Evolutionary conservation across 1,140 invertebrate genomes (phyloP).

Genomic region (Drosophila pseudoobscura): DNA sequence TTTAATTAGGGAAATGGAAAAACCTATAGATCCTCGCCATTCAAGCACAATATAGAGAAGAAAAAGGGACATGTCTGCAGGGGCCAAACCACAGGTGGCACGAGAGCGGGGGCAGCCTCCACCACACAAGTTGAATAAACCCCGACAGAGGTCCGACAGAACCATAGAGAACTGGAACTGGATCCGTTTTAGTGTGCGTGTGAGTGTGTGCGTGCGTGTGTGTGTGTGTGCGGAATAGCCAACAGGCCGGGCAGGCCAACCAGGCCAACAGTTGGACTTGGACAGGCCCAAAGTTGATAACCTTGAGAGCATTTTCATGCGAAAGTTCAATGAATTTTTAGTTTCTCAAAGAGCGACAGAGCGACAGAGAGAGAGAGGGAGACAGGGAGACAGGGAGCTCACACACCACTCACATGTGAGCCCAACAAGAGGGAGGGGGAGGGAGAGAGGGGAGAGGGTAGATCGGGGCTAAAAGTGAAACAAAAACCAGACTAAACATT

Average conservation of each 20-base stretch:
- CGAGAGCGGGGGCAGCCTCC: conserved; percentile 15
- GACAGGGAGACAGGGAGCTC: conserved; percentile 8
- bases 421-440: conserved; percentile 17
- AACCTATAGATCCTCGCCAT: no score
- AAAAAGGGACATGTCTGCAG: conserved; percentile 23
- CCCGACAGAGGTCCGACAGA: conserved; percentile 23
- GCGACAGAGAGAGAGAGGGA: neutral
- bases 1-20: no score
- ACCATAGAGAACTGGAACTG: conserved; percentile 63
- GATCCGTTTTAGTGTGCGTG: conserved; percentile 2
- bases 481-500: conserved; percentile 80
- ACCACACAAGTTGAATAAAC: conserved; percentile 69
- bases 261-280: conserved; percentile 57
- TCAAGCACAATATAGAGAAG: no score
- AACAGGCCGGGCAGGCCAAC: conserved; percentile 1
- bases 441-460: conserved; percentile 12
- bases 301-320: conserved; percentile 83
- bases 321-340: conserved; percentile 83
- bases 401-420: conserved; percentile 57
- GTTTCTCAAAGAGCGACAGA: conserved; percentile 48
- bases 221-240: conserved; percentile 35
- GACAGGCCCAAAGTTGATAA: conserved; percentile 82
- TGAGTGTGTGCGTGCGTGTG: conserved; percentile 7
- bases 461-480: conserved; percentile 69
- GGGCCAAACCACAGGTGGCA: conserved; percentile 26